Evolutionary conservation across 2,888 invertebrate species (phyloP).

Genomic region (Callimorpha dominula): DNA sequence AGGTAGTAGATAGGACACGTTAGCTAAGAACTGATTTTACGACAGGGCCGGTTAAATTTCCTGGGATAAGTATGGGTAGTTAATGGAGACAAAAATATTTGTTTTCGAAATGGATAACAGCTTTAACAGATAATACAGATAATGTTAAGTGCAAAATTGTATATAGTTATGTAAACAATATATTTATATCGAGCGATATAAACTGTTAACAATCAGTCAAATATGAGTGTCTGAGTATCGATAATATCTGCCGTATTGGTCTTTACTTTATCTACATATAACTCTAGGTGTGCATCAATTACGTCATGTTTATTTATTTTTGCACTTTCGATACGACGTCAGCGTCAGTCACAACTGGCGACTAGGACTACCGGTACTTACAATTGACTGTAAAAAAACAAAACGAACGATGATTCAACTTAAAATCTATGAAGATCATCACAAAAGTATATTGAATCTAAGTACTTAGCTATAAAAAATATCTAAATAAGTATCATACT

Average conservation of each 20-base stretch:
- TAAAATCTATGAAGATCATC: background rate
- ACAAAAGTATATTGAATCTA: background rate
- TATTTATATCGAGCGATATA: background rate
- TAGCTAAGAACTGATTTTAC: no score
- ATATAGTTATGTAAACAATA: background rate
- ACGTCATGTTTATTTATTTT: slow-evolving; percentile 2
- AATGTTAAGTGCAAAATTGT: background rate
- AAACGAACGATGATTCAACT: slow-evolving; percentile 1
- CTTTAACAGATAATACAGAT: background rate
- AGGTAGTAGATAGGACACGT: no score
- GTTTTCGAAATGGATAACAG: background rate
- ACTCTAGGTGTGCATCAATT: background rate
- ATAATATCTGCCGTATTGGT: background rate
- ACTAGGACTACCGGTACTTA: background rate
- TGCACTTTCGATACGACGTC: slow-evolving; percentile 1
- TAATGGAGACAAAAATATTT: background rate
- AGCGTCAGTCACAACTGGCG: background rate
- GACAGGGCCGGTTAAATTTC: no score
- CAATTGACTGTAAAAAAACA: slow-evolving; percentile 2
- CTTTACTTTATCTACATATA: slow-evolving; percentile 6
- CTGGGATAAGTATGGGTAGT: no score
- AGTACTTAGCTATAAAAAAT: background rate
- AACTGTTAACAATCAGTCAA: background rate
- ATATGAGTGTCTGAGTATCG: background rate
- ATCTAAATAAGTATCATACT: background rate